These are phyloP conservation scores for Thoracochromis brauschi DNA, from an alignment of 2,113 vertebrate species.

Conservation along the genomic window DNA sequence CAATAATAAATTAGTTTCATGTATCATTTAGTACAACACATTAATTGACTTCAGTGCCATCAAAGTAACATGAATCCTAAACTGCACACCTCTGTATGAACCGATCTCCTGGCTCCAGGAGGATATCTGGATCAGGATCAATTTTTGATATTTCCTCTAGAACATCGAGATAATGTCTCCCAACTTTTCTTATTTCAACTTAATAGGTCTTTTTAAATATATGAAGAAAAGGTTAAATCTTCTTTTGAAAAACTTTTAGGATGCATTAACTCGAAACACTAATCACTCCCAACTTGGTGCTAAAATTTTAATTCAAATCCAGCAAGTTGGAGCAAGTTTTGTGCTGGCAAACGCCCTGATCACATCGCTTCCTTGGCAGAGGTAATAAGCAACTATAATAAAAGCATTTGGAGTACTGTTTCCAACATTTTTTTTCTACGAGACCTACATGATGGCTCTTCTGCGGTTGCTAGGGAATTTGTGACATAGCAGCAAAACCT, in stretches of 20 bases:
- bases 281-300: not conserved
- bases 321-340: not conserved
- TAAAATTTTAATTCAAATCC: not conserved
- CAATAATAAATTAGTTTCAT: not conserved
- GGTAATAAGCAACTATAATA: not conserved
- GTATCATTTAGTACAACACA: not conserved
- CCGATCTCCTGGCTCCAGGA: not conserved
- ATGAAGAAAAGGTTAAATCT: not conserved
- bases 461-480: conserved; percentile 10
- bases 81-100: not conserved
- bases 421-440: not conserved
- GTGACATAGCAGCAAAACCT: conserved; percentile 11
- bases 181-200: not conserved
- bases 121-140: not conserved
- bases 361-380: not conserved
- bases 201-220: not conserved
- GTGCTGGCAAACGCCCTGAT: not conserved
- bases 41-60: not conserved
- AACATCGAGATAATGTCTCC: not conserved
- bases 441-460: not conserved
- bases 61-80: not conserved
- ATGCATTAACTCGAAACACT: not conserved
- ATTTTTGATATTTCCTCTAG: fast-evolving
- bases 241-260: not conserved
- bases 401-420: not conserved